Conservation (phyloP, 2,113 vertebrate genomes). For the Cebidichthys violaceus region DNA sequence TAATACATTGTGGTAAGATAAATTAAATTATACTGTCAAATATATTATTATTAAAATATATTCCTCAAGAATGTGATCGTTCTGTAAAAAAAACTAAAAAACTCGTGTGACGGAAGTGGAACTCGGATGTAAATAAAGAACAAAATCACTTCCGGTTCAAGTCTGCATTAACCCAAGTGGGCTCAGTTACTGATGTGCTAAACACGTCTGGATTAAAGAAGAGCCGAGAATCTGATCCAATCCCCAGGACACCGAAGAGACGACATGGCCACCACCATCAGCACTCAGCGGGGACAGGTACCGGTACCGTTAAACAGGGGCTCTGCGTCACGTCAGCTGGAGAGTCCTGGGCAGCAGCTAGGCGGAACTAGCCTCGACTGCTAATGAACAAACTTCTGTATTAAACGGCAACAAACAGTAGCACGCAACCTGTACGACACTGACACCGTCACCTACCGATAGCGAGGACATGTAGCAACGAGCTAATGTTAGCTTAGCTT, state of each 20-base stretch:
- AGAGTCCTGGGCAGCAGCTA: fast-evolving
- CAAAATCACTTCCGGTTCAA: conserved; percentile 11
- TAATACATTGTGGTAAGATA: too few species aligned
- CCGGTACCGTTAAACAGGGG: not conserved
- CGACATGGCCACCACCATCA: conserved; percentile 80
- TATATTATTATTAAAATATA: not conserved
- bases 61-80: not conserved
- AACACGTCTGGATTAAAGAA: not conserved
- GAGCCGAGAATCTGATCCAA: not conserved
- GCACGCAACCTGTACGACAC: not conserved
- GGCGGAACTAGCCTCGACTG: conserved; percentile 10
- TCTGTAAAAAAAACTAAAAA: too few species aligned
- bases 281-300: conserved; percentile 83
- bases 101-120: not conserved
- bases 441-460: too few species aligned
- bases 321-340: fast-evolving
- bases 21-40: too few species aligned
- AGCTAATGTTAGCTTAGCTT: not conserved
- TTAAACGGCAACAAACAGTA: not conserved
- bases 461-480: not conserved
- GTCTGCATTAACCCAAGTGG: not conserved
- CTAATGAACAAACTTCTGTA: not conserved
- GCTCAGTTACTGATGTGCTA: not conserved
- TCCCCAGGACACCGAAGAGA: not conserved
- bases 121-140: not conserved